These are phyloP conservation scores for Polyploca ridens DNA, from an alignment of 2,888 invertebrate species.

Conservation along the genomic window DNA sequence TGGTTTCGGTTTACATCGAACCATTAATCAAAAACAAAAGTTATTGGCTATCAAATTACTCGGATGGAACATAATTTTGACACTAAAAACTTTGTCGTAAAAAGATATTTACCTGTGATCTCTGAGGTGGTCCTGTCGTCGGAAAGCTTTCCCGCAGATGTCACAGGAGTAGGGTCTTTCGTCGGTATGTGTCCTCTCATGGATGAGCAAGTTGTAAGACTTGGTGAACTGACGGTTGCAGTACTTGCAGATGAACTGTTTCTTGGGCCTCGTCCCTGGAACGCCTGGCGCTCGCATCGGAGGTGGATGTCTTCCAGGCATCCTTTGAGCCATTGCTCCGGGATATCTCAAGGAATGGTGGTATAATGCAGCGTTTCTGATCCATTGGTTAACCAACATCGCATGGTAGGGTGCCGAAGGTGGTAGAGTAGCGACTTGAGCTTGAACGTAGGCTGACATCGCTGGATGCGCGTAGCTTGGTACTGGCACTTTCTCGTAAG, in stretches of 20 bases:
- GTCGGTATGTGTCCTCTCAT: conserved; percentile 98
- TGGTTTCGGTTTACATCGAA: conserved; percentile 20
- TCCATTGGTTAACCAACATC: conserved; percentile 89
- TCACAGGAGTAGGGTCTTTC: conserved; percentile 98
- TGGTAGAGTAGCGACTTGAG: conserved; percentile 74
- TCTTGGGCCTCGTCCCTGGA: conserved; percentile 87
- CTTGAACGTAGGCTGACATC: conserved; percentile 77
- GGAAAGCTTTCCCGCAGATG: conserved; percentile 97
- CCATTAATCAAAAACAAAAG: conserved; percentile 10
- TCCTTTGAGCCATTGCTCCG: conserved; percentile 76
- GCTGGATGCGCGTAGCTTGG: conserved; percentile 66
- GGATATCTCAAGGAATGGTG: conserved; percentile 84
- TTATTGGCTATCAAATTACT: conserved; percentile 27
- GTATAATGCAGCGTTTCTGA: conserved; percentile 88
- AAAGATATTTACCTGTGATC: conserved; percentile 90
- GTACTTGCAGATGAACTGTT: conserved; percentile 98
- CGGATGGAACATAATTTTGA: conserved; percentile 16
- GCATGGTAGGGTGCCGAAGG: conserved; percentile 83
- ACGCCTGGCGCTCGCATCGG: conserved; percentile 83
- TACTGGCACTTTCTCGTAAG: conserved; percentile 71
- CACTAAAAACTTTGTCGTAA: conserved; percentile 13
- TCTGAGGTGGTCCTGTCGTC: conserved; percentile 96
- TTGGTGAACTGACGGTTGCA: conserved; percentile 99
- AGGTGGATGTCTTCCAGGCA: conserved; percentile 81
- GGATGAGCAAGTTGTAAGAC: conserved; percentile 98